Evolutionary conservation across 2,888 invertebrate genomes (phyloP).

Genomic region (Acleris cristana): DNA sequence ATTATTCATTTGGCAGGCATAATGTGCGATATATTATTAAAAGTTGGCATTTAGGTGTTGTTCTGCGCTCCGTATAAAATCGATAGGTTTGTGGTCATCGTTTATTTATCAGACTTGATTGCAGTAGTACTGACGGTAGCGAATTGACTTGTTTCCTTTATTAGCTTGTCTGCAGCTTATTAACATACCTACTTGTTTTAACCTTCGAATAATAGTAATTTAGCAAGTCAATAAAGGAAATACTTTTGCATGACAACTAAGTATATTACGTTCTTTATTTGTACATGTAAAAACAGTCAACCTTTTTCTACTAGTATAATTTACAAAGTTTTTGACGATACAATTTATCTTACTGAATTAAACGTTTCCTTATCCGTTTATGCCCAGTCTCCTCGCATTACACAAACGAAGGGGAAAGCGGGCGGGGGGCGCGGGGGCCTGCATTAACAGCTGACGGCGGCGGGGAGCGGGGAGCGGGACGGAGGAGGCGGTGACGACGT

Average conservation of each 20-base stretch:
- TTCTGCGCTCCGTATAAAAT: conserved; percentile 63
- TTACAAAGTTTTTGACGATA: conserved; percentile 30
- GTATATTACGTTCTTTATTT: neutral
- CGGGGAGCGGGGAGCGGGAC: conserved; percentile 47
- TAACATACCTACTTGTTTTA: conserved; percentile 8
- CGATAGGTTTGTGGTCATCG: conserved; percentile 55
- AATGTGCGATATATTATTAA: conserved; percentile 84
- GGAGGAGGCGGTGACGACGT: conserved; percentile 61
- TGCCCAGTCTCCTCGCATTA: conserved; percentile 77
- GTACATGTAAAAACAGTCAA: conserved; percentile 21
- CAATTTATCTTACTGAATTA: conserved; percentile 38
- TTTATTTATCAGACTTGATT: conserved; percentile 45
- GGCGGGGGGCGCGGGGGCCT: conserved; percentile 61
- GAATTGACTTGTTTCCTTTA: conserved; percentile 9
- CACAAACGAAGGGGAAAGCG: conserved; percentile 84
- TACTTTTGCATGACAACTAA: neutral
- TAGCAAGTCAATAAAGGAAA: neutral
- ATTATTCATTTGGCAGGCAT: conserved; percentile 82
- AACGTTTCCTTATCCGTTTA: conserved; percentile 53
- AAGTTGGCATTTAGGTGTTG: conserved; percentile 80
- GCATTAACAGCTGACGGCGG: conserved; percentile 82
- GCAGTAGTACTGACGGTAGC: conserved; percentile 15
- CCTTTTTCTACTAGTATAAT: conserved; percentile 14
- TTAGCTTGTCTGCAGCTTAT: neutral
- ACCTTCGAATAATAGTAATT: conserved; percentile 1